Evolutionary conservation across 2,113 vertebrate species (phyloP).

Genomic region (Onychostruthus taczanowskii): DNA sequence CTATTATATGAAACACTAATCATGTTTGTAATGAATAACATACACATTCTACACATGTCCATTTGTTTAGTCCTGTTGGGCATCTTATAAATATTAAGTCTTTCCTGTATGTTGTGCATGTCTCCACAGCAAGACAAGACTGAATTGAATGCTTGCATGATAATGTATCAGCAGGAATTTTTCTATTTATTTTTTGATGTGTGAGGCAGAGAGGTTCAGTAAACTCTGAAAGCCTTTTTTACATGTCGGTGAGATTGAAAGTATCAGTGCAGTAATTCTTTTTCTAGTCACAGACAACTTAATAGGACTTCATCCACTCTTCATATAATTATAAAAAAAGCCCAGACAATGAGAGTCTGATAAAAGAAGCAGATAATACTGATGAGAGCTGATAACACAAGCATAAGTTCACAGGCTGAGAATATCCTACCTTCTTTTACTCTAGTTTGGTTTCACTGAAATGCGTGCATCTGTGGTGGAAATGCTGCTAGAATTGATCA

Average conservation of each 20-base stretch:
- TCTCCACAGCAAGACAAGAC: constrained; percentile 42
- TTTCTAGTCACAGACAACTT: constrained; percentile 36
- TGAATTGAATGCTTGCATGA: constrained; percentile 56
- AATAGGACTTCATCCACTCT: constrained; percentile 24
- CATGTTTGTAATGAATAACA: constrained; percentile 68
- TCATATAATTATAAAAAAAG: constrained; percentile 31
- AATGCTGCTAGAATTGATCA: not conserved
- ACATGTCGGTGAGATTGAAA: not conserved
- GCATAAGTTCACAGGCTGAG: not conserved
- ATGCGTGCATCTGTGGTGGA: not conserved
- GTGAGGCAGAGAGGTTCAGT: not conserved
- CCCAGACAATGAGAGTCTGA: not conserved
- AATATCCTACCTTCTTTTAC: not conserved
- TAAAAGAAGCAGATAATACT: constrained; percentile 30
- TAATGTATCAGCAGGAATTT: constrained; percentile 53
- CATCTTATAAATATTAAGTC: constrained; percentile 64
- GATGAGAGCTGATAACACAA: constrained; percentile 4
- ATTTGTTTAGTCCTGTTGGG: constrained; percentile 62
- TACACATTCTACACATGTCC: constrained; percentile 34
- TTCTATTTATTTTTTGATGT: constrained; percentile 36
- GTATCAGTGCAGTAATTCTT: not conserved
- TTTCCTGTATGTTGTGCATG: constrained; percentile 25
- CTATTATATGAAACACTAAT: constrained; percentile 67
- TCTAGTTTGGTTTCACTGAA: not conserved
- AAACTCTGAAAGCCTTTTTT: not conserved